phyloP scores from a whole-genome alignment of 2,888 invertebrate genomes.

The Drosophila diplacantha region DNA sequence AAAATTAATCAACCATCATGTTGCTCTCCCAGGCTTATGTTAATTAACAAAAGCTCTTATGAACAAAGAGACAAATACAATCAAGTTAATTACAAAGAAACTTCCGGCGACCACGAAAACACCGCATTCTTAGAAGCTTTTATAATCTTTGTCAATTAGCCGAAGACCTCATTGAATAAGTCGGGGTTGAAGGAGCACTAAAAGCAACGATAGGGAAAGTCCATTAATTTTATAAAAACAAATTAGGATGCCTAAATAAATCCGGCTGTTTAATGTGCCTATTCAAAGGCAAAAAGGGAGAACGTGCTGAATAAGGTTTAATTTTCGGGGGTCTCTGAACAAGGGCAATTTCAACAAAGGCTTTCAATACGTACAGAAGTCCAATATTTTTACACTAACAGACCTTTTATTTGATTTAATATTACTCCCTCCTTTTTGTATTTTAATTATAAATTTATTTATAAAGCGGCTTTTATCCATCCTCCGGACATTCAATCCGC shows the following conservation, averaged over 20 bases:
- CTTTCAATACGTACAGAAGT: neutral
- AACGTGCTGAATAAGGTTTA: neutral
- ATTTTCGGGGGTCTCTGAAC: neutral
- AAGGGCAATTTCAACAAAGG: neutral
- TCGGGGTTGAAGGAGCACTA: conserved; percentile 8
- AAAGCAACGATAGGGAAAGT: neutral
- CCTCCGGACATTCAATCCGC: conserved; percentile 4
- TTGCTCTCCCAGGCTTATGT: conserved; percentile 2
- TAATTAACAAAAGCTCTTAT: conserved; percentile 10
- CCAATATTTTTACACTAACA: neutral
- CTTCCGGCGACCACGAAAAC: conserved; percentile 3
- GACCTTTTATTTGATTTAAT: neutral
- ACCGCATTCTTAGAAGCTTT: conserved; percentile 8
- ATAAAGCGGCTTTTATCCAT: conserved; percentile 5
- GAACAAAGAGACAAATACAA: conserved; percentile 15
- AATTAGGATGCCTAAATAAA: neutral
- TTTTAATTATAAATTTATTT: conserved; percentile 5
- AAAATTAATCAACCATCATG: conserved; percentile 1
- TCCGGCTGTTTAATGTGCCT: neutral
- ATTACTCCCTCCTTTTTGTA: neutral
- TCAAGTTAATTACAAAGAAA: conserved; percentile 31
- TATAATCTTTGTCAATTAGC: conserved; percentile 35
- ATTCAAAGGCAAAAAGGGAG: neutral
- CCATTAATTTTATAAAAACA: conserved; percentile 7
- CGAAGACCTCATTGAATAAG: conserved; percentile 18